A percentile compares a stretch with the other conserved stretches of the same genome.
Conservation (phyloP, 2,113 vertebrate species). For the Spea multiplicata region DNA sequence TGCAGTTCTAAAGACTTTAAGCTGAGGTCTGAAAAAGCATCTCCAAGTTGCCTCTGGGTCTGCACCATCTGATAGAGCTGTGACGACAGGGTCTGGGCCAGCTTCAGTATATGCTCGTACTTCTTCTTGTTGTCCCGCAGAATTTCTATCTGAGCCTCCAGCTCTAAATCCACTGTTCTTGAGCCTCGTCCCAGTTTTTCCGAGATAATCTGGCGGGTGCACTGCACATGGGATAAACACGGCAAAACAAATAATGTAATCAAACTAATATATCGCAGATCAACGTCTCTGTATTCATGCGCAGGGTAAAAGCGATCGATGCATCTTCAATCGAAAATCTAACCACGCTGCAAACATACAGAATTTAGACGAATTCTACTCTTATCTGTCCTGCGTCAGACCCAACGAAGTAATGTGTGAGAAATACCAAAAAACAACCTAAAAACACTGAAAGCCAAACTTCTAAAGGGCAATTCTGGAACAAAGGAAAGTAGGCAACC, state of each 20-base stretch:
- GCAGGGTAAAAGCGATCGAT: too few species aligned
- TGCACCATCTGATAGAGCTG: constrained; percentile 93
- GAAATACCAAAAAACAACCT: too few species aligned
- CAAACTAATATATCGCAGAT: too few species aligned
- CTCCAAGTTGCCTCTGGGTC: constrained; percentile 92
- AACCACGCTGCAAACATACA: too few species aligned
- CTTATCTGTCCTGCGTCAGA: too few species aligned
- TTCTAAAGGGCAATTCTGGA: too few species aligned
- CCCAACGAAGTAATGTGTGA: too few species aligned
- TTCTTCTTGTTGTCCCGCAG: constrained; percentile 94
- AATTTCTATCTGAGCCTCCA: constrained; percentile 93
- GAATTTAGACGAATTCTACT: too few species aligned
- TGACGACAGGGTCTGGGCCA: constrained; percentile 84
- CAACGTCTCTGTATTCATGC: too few species aligned
- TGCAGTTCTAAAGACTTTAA: constrained; percentile 95
- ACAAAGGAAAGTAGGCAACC: too few species aligned
- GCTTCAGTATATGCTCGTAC: constrained; percentile 87
- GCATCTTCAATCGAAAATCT: too few species aligned
- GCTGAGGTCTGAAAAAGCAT: constrained; percentile 95
- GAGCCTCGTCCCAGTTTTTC: constrained; percentile 96
- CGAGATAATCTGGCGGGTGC: constrained; percentile 94
- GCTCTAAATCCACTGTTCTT: constrained; percentile 93
- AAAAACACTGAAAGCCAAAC: too few species aligned
- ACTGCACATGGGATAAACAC: constrained; percentile 64
- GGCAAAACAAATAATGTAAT: background rate